phyloP scores from a whole-genome alignment of 1,140 invertebrate genomes.

The Pogonus chalceus region DNA sequence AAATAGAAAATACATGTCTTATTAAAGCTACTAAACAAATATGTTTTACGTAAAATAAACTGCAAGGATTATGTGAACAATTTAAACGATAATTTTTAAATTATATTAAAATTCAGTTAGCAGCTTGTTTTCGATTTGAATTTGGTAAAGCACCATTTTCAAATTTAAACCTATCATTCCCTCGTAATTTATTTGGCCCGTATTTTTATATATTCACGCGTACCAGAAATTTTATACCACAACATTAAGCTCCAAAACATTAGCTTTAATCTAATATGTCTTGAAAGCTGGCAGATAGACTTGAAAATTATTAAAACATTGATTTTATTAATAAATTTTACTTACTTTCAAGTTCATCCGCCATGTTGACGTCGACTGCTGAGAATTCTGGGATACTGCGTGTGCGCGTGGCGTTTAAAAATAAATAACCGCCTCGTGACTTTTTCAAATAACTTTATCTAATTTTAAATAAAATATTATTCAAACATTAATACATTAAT shows the following conservation, averaged over 20 bases:
- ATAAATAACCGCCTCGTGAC: conserved; percentile 12
- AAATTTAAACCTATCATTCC: conserved; percentile 29
- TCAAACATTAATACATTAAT: not conserved
- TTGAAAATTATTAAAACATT: conserved; percentile 8
- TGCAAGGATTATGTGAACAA: conserved; percentile 26
- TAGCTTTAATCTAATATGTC: not conserved
- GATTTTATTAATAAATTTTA: conserved; percentile 25
- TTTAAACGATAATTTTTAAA: too few species aligned
- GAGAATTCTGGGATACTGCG: conserved; percentile 22
- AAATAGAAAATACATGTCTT: too few species aligned
- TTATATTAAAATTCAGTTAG: not conserved
- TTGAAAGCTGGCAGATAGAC: too few species aligned
- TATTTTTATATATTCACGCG: conserved; percentile 1
- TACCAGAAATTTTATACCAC: conserved; percentile 1
- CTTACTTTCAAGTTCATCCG: conserved; percentile 66
- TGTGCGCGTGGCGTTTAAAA: conserved; percentile 16
- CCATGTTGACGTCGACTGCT: conserved; percentile 55
- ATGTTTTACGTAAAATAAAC: not conserved
- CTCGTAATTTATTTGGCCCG: conserved; percentile 9
- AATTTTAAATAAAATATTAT: not conserved
- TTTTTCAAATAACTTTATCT: conserved; percentile 4
- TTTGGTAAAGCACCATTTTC: conserved; percentile 30
- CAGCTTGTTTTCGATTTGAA: conserved; percentile 23
- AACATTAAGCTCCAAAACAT: not conserved
- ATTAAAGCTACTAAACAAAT: not conserved